Evolutionary conservation across 1,140 invertebrate species (phyloP).

Genomic region (Drosophila setifemur): DNA sequence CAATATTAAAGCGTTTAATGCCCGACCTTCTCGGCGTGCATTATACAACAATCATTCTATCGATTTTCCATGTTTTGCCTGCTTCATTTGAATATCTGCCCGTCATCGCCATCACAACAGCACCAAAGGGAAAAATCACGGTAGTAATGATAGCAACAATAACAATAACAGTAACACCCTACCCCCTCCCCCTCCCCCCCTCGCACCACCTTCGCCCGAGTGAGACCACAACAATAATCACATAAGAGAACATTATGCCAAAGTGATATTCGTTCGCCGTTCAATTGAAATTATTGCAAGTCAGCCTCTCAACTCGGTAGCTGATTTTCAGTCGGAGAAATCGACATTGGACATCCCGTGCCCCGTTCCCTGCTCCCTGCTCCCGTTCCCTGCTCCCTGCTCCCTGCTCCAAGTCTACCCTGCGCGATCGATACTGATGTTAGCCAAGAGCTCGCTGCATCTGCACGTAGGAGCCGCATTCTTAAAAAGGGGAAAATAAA

Average conservation of each 20-base stretch:
- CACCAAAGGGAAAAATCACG: slow-evolving; percentile 58
- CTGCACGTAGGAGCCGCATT: slow-evolving; percentile 24
- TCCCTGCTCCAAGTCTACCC: too few relatives aligned
- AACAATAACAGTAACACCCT: slow-evolving; percentile 31
- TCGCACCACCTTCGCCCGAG: slow-evolving; percentile 2
- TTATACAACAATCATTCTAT: slow-evolving; percentile 80
- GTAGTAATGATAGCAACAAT: slow-evolving; percentile 73
- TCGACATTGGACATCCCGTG: slow-evolving; percentile 20
- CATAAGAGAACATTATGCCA: slow-evolving; percentile 68
- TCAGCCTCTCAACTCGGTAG: slow-evolving; percentile 73
- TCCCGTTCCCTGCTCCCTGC: too few relatives aligned
- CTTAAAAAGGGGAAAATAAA: slow-evolving; percentile 55
- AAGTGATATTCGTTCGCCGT: slow-evolving; percentile 71
- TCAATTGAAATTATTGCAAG: slow-evolving; percentile 77
- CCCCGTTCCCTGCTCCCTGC: too few relatives aligned
- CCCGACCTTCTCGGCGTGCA: slow-evolving; percentile 64
- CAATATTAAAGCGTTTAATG: slow-evolving; percentile 76
- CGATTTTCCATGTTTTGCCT: slow-evolving; percentile 67
- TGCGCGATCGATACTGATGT: slow-evolving; percentile 46
- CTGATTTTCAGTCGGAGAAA: slow-evolving; percentile 30
- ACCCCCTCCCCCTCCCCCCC: background rate
- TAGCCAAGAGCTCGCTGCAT: slow-evolving; percentile 43
- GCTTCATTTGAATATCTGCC: slow-evolving; percentile 72
- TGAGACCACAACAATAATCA: slow-evolving; percentile 51
- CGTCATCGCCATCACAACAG: slow-evolving; percentile 60